A percentile compares a stretch with the other conserved stretches of the same genome.
Evolutionary conservation across 2,797 vertebrate species (phyloP).

Genomic region (Eleutherodactylus coqui): DNA sequence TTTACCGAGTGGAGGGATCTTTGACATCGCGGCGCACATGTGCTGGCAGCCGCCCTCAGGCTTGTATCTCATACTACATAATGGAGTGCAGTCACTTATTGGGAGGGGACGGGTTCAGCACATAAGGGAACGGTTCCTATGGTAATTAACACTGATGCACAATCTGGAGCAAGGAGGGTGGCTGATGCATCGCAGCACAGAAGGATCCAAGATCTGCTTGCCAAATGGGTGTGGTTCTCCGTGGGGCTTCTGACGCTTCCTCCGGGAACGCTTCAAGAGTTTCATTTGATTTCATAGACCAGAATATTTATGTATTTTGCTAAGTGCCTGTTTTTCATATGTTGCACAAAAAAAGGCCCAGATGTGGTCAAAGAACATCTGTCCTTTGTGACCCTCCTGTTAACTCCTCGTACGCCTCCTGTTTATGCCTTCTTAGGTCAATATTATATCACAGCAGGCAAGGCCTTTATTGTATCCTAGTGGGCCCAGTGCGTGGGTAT

Average conservation of each 20-base stretch:
- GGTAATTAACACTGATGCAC: conserved; percentile 58
- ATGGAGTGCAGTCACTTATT: conserved; percentile 44
- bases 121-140: conserved; percentile 62
- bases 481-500: no score
- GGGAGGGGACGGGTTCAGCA: conserved; percentile 56
- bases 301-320: conserved; percentile 60
- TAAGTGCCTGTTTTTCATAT: conserved; percentile 49
- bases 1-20: conserved; percentile 49
- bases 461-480: no score
- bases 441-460: no score
- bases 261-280: conserved; percentile 46
- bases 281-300: conserved; percentile 57
- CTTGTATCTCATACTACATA: conserved; percentile 49
- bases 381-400: conserved; percentile 33
- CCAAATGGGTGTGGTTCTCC: conserved; percentile 59
- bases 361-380: conserved; percentile 55
- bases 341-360: conserved; percentile 26
- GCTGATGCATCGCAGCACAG: conserved; percentile 40
- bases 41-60: conserved; percentile 34
- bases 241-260: conserved; percentile 56
- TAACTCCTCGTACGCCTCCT: conserved; percentile 28
- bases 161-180: conserved; percentile 48
- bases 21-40: conserved; percentile 48
- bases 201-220: conserved; percentile 36
- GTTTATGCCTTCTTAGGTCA: neutral